These are phyloP conservation scores for Embidobia sp. DNA, from an alignment of 2,888 invertebrate species.

Conservation along the genomic window DNA sequence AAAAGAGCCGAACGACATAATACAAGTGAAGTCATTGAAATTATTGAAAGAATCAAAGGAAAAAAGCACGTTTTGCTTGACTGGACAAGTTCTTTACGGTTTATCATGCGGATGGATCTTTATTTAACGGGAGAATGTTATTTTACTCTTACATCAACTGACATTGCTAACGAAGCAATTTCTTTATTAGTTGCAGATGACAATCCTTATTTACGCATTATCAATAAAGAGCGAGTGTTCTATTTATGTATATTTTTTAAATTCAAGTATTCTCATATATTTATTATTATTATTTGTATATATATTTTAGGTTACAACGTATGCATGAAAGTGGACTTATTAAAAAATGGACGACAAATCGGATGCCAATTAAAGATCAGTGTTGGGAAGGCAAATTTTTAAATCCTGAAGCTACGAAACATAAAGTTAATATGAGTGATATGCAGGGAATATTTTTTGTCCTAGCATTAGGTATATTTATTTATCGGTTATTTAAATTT, in stretches of 20 bases:
- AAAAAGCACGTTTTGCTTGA: constrained; percentile 90
- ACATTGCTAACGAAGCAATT: constrained; percentile 90
- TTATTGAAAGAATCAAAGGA: constrained; percentile 84
- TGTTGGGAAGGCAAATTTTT: constrained; percentile 87
- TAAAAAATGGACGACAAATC: constrained; percentile 90
- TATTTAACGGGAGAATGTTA: constrained; percentile 87
- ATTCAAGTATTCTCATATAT: too few species aligned
- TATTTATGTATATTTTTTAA: too few species aligned
- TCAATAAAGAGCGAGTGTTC: constrained; percentile 91
- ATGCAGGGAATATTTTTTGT: constrained; percentile 97
- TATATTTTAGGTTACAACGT: constrained; percentile 86
- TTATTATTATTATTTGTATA: too few species aligned
- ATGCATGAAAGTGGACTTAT: constrained; percentile 93
- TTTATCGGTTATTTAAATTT: too few species aligned
- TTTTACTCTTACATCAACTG: constrained; percentile 88
- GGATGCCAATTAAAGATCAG: constrained; percentile 89
- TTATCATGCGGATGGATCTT: constrained; percentile 83
- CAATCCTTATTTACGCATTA: constrained; percentile 89
- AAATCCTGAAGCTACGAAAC: constrained; percentile 88
- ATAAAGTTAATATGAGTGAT: constrained; percentile 93
- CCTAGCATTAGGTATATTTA: constrained; percentile 87
- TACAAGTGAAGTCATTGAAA: constrained; percentile 65
- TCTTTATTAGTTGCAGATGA: constrained; percentile 88
- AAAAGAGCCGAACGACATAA: constrained; percentile 82
- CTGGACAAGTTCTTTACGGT: constrained; percentile 90